Base-by-base conservation (phyloP, 2,797 vertebrate species). In the Hoplostethus mediterraneus region DNA sequence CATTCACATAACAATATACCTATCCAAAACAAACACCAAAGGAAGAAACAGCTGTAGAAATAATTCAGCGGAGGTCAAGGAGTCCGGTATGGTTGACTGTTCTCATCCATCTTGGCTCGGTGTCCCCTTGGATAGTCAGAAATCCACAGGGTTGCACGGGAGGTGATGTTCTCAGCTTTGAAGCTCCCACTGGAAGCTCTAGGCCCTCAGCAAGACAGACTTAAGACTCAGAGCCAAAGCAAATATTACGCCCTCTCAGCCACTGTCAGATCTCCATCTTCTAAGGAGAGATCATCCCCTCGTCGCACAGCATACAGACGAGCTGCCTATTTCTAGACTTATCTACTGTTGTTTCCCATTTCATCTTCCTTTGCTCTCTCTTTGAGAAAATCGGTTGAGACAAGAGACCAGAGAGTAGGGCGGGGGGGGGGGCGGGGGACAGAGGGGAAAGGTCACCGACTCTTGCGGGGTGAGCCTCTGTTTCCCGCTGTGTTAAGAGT, bases 101-200 rank as follows among this genome's bases (percentile, higher is more conserved):
- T 44, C 40, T 61, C 58, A 59, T 60, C 58, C 21, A 30, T 42
- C 17, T 28, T 17, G 6, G 40, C 12, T 31, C 40, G 52, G 40
- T 40, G 40, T 76, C 54, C 51, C 21, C 45, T 67, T 68, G 67
- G 60, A 77, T 48, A 13, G 16, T 17, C n/a, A 58, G 63, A 33
- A 25, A 3, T 61, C 58, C 61, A 56, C 28, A 45, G 51, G 52
- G 52, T 60, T 57, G 52, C 21, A 38, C 72, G 38, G 67, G 47
- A 69, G 25, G 63, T 30, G 44, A 66, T 70, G 71, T 60, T 71
- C 55, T 17, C 51, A 21, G 73, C 61, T 80, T 71, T 67, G 65
- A 55, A 47, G 52, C 53, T 75, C 75, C 66, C 61, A 74, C 31
- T 6, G 53, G 6, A n/a, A 6, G 51, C 62, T 71, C 65, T 44